Conservation (phyloP, 2,888 invertebrate species). For the Drosophila rellima region DNA sequence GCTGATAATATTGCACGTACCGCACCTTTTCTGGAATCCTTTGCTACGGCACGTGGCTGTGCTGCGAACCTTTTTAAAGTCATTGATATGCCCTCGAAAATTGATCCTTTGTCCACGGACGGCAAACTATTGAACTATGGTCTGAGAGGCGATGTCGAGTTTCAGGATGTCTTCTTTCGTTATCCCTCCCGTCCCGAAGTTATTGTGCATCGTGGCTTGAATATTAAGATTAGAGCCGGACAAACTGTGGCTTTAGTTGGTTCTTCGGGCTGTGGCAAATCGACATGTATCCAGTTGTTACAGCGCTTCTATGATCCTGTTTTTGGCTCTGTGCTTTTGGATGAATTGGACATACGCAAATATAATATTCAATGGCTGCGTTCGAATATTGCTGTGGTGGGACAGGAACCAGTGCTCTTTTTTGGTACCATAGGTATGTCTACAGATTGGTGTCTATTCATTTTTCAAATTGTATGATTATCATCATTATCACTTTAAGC, state of each 20-base stretch:
- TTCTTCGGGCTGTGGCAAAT: constrained; percentile 93
- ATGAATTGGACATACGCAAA: constrained; percentile 89
- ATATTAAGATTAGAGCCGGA: constrained; percentile 88
- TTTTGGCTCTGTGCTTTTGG: constrained; percentile 87
- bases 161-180: constrained; percentile 90
- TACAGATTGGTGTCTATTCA: accelerated
- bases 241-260: constrained; percentile 91
- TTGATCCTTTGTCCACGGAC: constrained; percentile 90
- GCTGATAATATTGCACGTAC: constrained; percentile 92
- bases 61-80: constrained; percentile 91
- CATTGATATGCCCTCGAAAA: constrained; percentile 90
- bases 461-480: background rate
- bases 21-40: constrained; percentile 91
- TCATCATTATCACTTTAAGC: constrained; percentile 48
- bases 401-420: constrained; percentile 95
- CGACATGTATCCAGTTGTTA: constrained; percentile 91
- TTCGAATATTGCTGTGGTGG: constrained; percentile 93
- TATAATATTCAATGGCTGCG: constrained; percentile 91
- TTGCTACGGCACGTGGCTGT: constrained; percentile 90
- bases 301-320: constrained; percentile 91
- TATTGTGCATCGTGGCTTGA: constrained; percentile 89
- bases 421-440: constrained; percentile 89
- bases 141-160: constrained; percentile 89
- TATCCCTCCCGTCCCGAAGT: constrained; percentile 93
- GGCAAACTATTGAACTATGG: constrained; percentile 88